phyloP scores from a whole-genome alignment of 2,113 vertebrate species.

The Semicossyphus pulcher region DNA sequence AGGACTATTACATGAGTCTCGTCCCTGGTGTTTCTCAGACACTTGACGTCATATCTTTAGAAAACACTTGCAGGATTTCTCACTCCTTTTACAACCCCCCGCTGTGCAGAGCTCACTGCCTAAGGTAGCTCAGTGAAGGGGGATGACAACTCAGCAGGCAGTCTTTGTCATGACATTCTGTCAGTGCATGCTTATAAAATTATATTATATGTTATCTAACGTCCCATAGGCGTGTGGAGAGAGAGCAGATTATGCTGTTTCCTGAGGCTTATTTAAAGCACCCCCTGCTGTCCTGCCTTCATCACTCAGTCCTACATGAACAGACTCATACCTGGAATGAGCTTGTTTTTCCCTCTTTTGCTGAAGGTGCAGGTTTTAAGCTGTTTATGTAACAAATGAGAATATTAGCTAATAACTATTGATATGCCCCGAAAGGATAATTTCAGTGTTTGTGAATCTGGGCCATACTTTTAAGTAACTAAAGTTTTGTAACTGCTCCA shows the following conservation, averaged over 20 bases:
- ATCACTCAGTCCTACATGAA: background rate
- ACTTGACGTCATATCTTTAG: background rate
- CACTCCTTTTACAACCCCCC: background rate
- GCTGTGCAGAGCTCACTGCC: background rate
- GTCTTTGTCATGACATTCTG: background rate
- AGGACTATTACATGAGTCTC: no score
- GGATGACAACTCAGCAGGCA: background rate
- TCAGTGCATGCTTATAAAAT: background rate
- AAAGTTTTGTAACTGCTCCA: no score
- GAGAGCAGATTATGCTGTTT: conserved; percentile 6
- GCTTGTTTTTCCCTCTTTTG: background rate
- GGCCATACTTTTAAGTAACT: no score
- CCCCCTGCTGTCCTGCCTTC: background rate
- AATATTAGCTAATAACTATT: no score
- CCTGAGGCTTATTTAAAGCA: background rate
- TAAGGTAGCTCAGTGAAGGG: background rate
- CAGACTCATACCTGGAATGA: background rate
- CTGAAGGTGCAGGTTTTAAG: background rate
- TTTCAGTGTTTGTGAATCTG: no score
- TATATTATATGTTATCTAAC: background rate
- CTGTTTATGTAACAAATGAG: background rate
- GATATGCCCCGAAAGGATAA: no score
- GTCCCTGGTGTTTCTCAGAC: no score
- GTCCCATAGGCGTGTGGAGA: background rate
- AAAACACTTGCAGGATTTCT: background rate